Evolutionary conservation across 2,888 invertebrate species (phyloP).

Genomic region (Ferrisia virgata): DNA sequence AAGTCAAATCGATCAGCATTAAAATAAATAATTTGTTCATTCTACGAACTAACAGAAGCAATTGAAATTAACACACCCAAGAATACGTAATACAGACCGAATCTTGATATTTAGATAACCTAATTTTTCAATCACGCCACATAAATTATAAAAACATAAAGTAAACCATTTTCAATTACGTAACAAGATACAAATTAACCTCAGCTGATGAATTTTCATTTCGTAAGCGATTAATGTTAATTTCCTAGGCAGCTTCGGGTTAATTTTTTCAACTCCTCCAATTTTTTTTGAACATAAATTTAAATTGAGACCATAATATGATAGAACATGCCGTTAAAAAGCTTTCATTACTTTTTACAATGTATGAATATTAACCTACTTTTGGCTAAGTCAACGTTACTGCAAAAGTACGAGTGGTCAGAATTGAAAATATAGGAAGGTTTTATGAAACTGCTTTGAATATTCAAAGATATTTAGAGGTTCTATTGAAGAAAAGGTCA

Average conservation of each 20-base stretch:
- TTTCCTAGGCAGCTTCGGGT: not conserved
- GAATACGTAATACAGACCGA: not conserved
- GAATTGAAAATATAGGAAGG: too few relatives aligned
- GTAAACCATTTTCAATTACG: not conserved
- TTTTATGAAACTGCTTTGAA: not conserved
- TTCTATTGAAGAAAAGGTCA: not conserved
- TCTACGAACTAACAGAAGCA: too few relatives aligned
- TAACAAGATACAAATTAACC: not conserved
- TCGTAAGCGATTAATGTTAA: not conserved
- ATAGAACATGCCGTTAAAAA: not conserved
- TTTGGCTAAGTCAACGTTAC: not conserved
- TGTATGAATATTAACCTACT: not conserved
- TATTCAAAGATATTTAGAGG: not conserved
- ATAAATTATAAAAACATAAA: not conserved
- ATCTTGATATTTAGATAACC: not conserved
- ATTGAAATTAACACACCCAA: too few relatives aligned
- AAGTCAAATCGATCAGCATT: too few relatives aligned
- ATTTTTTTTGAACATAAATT: slow-evolving; percentile 4
- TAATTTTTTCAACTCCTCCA: slow-evolving; percentile 18
- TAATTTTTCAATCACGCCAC: not conserved
- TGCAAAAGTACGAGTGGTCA: not conserved
- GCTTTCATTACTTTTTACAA: not conserved
- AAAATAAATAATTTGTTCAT: too few relatives aligned
- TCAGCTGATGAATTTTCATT: not conserved
- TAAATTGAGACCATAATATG: not conserved